A percentile compares a stretch with the other conserved stretches of the same genome.
Evolutionary conservation across 2,888 invertebrate genomes (phyloP).

Genomic region (Pelosia muscerda): DNA sequence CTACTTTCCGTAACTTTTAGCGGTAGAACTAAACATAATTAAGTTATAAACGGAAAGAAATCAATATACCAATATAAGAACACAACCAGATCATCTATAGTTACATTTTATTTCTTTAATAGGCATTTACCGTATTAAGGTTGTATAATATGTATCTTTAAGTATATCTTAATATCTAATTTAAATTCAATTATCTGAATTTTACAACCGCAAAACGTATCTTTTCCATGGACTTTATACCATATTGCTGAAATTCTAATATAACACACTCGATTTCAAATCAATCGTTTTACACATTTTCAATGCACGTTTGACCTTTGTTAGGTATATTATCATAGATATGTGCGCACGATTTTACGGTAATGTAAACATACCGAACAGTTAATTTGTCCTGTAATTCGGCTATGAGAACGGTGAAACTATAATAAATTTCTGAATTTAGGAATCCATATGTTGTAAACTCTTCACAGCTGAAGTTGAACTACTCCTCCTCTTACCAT

Average conservation of each 20-base stretch:
- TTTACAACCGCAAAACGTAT: no score
- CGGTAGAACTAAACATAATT: no score
- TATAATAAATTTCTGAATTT: neutral
- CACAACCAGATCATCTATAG: no score
- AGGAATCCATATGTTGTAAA: neutral
- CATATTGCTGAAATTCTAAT: neutral
- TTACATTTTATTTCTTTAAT: no score
- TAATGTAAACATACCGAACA: neutral
- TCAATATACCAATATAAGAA: no score
- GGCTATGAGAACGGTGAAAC: neutral
- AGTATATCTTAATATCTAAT: no score
- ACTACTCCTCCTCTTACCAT: neutral
- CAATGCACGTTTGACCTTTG: neutral
- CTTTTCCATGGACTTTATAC: no score
- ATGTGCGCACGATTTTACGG: neutral
- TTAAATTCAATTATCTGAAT: no score
- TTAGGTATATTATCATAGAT: neutral
- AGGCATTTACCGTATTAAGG: no score
- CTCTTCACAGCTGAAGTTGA: neutral
- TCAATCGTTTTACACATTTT: neutral
- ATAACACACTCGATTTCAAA: neutral
- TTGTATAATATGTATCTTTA: no score
- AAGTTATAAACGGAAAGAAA: no score
- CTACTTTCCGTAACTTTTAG: no score
- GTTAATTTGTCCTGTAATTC: neutral